Evolutionary conservation across 2,797 vertebrate genomes (phyloP).

Genomic region (Bryconaethiops microstoma): DNA sequence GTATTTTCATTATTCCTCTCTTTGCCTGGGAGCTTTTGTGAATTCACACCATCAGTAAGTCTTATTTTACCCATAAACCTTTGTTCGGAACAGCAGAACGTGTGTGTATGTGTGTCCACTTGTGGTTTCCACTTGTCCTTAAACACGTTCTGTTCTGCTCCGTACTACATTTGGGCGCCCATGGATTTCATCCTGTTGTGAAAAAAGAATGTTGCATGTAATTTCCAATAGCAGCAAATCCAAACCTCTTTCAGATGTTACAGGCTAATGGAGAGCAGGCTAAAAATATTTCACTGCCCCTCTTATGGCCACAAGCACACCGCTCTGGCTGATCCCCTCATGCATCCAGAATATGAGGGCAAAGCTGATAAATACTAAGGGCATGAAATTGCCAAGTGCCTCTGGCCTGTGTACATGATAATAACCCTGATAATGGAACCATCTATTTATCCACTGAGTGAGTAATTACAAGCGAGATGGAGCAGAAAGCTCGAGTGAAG

Average conservation of each 20-base stretch:
- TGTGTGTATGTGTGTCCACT: too few relatives aligned
- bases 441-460: constrained; percentile 60
- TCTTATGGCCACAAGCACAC: neutral
- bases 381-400: constrained; percentile 54
- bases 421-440: constrained; percentile 59
- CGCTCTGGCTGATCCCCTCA: constrained; percentile 7
- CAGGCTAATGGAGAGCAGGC: constrained; percentile 14
- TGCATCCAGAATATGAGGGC: constrained; percentile 33
- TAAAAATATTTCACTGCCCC: constrained; percentile 8
- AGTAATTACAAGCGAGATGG: constrained; percentile 58
- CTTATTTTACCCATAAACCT: neutral
- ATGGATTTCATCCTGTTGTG: neutral
- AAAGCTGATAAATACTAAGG: constrained; percentile 53
- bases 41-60: neutral
- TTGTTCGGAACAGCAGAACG: too few relatives aligned
- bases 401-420: constrained; percentile 47
- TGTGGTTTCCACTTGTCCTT: neutral
- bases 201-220: neutral
- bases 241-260: constrained; percentile 5
- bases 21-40: too few relatives aligned
- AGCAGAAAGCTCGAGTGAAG: constrained; percentile 40
- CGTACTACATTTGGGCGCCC: neutral
- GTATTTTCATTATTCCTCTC: too few relatives aligned
- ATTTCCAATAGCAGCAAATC: neutral
- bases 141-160: neutral